Conservation (phyloP, 2,888 invertebrate species). For the Papilio protenor region DNA sequence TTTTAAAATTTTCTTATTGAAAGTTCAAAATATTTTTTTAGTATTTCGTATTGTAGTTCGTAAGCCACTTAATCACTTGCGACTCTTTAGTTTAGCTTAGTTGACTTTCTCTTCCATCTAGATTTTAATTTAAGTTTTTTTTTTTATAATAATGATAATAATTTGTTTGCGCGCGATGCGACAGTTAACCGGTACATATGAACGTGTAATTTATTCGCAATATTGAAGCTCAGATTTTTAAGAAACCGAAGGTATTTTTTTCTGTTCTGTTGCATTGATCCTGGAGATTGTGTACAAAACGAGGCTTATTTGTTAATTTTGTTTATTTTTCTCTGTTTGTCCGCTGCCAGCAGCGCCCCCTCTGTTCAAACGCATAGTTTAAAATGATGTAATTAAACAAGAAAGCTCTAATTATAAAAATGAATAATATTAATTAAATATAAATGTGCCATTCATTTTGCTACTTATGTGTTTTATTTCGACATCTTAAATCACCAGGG, state of each 20-base stretch:
- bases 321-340: constrained; percentile 60
- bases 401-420: constrained; percentile 84
- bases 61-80: constrained; percentile 59
- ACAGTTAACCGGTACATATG: constrained; percentile 40
- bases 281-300: constrained; percentile 72
- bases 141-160: constrained; percentile 65
- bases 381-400: constrained; percentile 75
- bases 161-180: constrained; percentile 61
- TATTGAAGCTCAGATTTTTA: constrained; percentile 61
- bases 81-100: constrained; percentile 74
- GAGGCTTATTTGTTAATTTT: constrained; percentile 69
- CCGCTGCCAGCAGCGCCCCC: constrained; percentile 64
- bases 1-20: constrained; percentile 46
- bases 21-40: constrained; percentile 68
- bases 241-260: constrained; percentile 58
- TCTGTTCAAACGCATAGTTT: constrained; percentile 79
- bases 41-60: constrained; percentile 58
- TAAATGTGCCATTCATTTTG: constrained; percentile 86
- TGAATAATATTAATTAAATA: constrained; percentile 85
- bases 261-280: constrained; percentile 57
- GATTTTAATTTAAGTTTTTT: constrained; percentile 75
- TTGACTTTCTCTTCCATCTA: constrained; percentile 81
- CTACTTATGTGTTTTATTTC: constrained; percentile 81
- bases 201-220: constrained; percentile 66
- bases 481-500: too few relatives aligned